Conservation (phyloP, 2,888 invertebrate genomes). For the Harpagoxenus sublaevis region DNA sequence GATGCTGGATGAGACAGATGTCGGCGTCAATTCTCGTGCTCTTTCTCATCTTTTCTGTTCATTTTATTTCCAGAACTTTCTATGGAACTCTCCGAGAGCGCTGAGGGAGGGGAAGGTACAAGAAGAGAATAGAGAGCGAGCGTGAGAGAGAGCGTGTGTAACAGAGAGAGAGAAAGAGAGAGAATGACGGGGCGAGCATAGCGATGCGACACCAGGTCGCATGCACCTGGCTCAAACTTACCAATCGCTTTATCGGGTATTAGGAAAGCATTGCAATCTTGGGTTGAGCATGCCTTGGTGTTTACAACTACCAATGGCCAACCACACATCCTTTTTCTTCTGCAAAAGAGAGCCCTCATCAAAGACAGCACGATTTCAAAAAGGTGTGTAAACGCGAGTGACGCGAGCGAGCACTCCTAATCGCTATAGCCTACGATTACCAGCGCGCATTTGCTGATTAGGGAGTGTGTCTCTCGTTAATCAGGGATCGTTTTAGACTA, state of each 20-base stretch:
- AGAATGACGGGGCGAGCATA: constrained; percentile 79
- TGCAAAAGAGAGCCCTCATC: constrained; percentile 86
- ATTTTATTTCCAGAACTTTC: constrained; percentile 60
- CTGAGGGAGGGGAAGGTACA: constrained; percentile 62
- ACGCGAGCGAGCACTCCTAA: constrained; percentile 80
- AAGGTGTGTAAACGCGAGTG: constrained; percentile 78
- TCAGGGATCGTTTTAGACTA: constrained; percentile 18
- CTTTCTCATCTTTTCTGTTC: constrained; percentile 69
- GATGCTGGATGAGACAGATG: constrained; percentile 55
- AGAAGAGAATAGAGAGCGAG: constrained; percentile 62
- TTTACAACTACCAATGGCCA: constrained; percentile 86
- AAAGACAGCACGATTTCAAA: constrained; percentile 85
- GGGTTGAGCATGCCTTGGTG: constrained; percentile 86
- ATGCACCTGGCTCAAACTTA: constrained; percentile 84
- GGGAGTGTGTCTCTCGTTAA: constrained; percentile 32
- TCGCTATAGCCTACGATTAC: constrained; percentile 72
- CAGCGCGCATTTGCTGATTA: constrained; percentile 59
- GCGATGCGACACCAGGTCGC: constrained; percentile 75
- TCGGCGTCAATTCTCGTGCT: constrained; percentile 72
- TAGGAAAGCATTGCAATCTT: constrained; percentile 86
- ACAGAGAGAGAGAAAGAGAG: constrained; percentile 61
- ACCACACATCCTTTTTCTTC: constrained; percentile 86
- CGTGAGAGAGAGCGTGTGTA: constrained; percentile 53
- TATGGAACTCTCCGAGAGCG: constrained; percentile 70
- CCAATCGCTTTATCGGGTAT: constrained; percentile 85